Conservation (phyloP, 2,888 invertebrate species). For the Antitype chi region DNA sequence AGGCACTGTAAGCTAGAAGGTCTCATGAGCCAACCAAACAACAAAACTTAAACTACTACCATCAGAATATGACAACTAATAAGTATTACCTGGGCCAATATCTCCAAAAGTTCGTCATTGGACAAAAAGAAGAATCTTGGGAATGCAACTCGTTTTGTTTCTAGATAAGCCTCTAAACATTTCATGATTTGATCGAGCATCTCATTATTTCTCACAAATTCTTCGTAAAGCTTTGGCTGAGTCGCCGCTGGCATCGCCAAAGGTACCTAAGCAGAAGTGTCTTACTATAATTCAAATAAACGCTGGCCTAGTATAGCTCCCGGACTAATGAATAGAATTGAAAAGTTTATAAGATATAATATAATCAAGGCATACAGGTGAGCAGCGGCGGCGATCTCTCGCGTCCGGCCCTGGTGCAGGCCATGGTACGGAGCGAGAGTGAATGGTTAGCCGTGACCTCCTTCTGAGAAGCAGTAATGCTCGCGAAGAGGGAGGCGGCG, state of each 20-base stretch:
- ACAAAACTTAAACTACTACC: not conserved
- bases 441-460: no score
- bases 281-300: not conserved
- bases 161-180: conserved; percentile 96
- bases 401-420: no score
- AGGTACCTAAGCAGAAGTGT: conserved; percentile 87
- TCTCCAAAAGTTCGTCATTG: conserved; percentile 97
- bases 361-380: not conserved
- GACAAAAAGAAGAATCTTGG: conserved; percentile 97
- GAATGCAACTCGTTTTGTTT: conserved; percentile 96
- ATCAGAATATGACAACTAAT: not conserved
- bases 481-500: no score
- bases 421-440: no score
- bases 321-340: not conserved
- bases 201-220: conserved; percentile 93
- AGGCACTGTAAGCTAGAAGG: not conserved
- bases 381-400: no score
- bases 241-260: conserved; percentile 95
- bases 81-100: conserved; percentile 94
- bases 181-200: conserved; percentile 97
- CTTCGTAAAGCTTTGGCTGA: conserved; percentile 93
- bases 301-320: not conserved
- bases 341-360: not conserved
- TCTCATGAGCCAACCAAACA: not conserved
- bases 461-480: no score